Evolutionary conservation across 2,797 vertebrate species (phyloP).

Genomic region (Eidolon dupreanum): DNA sequence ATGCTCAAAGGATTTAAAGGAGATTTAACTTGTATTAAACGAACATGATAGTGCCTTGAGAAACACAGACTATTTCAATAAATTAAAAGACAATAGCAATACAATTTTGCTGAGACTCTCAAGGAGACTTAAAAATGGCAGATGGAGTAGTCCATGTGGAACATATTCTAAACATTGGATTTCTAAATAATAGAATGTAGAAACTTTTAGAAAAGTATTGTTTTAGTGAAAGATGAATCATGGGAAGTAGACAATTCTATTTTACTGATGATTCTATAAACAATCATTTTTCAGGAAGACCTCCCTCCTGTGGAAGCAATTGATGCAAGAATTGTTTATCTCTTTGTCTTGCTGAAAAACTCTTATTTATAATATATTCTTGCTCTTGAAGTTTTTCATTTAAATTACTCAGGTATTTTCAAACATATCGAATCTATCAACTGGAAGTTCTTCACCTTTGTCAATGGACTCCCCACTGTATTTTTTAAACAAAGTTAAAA

Average conservation of each 20-base stretch:
- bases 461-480: not conserved
- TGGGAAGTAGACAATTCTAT: conserved; percentile 94
- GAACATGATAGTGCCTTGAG: conserved; percentile 92
- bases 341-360: not conserved
- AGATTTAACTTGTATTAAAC: conserved; percentile 93
- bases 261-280: conserved; percentile 93
- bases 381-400: not conserved
- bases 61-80: conserved; percentile 93
- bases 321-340: conserved; percentile 56
- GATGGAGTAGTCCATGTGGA: conserved; percentile 91
- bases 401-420: not conserved
- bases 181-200: conserved; percentile 93
- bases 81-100: conserved; percentile 92
- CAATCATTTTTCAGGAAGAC: conserved; percentile 55
- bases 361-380: not conserved
- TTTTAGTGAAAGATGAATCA: conserved; percentile 93
- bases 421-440: not conserved
- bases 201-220: conserved; percentile 92
- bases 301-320: conserved; percentile 60
- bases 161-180: conserved; percentile 93
- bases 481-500: not conserved
- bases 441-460: not conserved
- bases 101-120: conserved; percentile 91
- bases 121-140: conserved; percentile 93
- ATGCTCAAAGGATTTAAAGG: conserved; percentile 93